Evolutionary conservation across 1,140 invertebrate genomes (phyloP), one percentile per base, ranked within the genome.

Genomic region (Drosophila oshimai): DNA sequence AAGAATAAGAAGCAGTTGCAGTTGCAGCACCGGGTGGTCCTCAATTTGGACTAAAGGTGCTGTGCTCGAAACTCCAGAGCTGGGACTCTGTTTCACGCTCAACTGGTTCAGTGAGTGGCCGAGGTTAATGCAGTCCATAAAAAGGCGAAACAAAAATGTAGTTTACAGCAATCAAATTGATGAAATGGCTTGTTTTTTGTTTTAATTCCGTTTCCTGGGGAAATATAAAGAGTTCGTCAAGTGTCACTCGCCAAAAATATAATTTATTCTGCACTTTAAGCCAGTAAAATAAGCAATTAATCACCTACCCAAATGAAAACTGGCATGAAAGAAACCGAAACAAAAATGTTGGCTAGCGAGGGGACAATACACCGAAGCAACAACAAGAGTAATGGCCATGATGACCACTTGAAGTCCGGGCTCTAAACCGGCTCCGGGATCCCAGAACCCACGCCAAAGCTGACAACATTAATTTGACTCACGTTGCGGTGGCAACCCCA

Each of bases 391-490:
- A 54, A 75, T 73, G 55, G 44, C 42, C 39, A 44, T 51, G 64
- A 57, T 71, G 57, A 57, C 73, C 74, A 77, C 57, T 77, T 77
- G 34, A 53, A 47, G 12, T 26, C 49, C 65, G 20, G 36, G 53
- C 42, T 70, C 46, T 39, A 41, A 68, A 37, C 46, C 33, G 53
- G 53, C 29, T 74, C 13, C 24, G 46, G 51, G 17, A 46, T 34
- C 18, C 28, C n/a, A n/a, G n/a, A 41, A 24, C n/a, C 24, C 22
- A 10, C 13, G 10, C 26, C 17, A 47, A 68, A 75, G 46, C 54
- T 76, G 74, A 77, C 74, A 76, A 51, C 74, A 77, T 72, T 76
- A 53, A 76, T 76, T 76, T 76, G 55, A 17, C 73, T 71, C 74
- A 71, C 74, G 49, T 71, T 77, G 67, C 50, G 73, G 50, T 46